These are phyloP conservation scores for Campaea margaritaria DNA, from an alignment of 2,888 invertebrate species.

Conservation along the genomic window DNA sequence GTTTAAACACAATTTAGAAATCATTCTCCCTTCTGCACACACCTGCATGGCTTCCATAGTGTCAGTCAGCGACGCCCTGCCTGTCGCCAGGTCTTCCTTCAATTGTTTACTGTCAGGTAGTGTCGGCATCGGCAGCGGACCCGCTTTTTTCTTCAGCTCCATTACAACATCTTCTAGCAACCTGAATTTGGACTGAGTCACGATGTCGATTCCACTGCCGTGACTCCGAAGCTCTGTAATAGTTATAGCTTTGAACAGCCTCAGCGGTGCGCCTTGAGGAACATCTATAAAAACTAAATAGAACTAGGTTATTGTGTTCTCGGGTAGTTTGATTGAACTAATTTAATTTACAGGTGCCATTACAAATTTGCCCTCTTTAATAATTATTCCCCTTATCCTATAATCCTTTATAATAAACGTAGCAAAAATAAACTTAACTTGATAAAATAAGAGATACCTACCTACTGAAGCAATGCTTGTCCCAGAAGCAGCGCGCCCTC, in stretches of 20 bases:
- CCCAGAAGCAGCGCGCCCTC: slow-evolving; percentile 17
- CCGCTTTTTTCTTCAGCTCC: slow-evolving; percentile 48
- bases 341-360: too few species aligned
- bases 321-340: too few species aligned
- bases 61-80: slow-evolving; percentile 68
- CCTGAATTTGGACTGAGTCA: slow-evolving; percentile 67
- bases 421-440: too few species aligned
- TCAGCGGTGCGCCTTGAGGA: too few species aligned
- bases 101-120: slow-evolving; percentile 66
- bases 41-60: slow-evolving; percentile 78
- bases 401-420: too few species aligned
- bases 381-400: too few species aligned
- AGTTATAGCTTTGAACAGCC: neutral
- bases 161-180: slow-evolving; percentile 55
- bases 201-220: slow-evolving; percentile 67
- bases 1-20: too few species aligned
- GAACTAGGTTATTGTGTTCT: too few species aligned
- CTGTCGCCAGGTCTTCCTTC: slow-evolving; percentile 57
- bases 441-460: slow-evolving; percentile 27
- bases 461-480: slow-evolving; percentile 49
- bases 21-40: neutral
- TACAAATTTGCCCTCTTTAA: too few species aligned
- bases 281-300: too few species aligned
- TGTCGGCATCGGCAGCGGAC: slow-evolving; percentile 54
- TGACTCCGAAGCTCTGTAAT: slow-evolving; percentile 33